These are phyloP conservation scores for Pilophorus perplexus DNA, from an alignment of 2,888 invertebrate species.

Conservation along the genomic window DNA sequence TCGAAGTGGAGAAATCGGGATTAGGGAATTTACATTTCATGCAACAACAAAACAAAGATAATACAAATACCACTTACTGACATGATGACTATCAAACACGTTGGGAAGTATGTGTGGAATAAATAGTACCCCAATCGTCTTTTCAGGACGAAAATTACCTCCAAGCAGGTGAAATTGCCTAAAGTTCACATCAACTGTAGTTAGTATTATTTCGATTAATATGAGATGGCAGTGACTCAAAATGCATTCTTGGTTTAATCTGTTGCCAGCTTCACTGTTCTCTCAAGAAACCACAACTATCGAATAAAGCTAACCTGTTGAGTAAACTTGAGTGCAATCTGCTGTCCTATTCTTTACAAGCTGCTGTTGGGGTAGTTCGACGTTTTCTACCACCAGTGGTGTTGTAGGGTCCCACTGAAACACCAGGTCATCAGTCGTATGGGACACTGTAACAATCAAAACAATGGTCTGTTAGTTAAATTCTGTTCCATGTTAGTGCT, in stretches of 20 bases:
- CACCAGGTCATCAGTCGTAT: constrained; percentile 89
- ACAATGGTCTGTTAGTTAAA: not conserved
- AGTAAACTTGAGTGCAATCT: constrained; percentile 89
- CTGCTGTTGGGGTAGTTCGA: constrained; percentile 84
- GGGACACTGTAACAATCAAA: constrained; percentile 67
- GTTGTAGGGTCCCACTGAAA: constrained; percentile 92
- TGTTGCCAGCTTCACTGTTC: too few relatives aligned
- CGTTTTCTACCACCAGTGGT: constrained; percentile 83
- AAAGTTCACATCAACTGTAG: too few relatives aligned
- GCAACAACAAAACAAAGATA: too few relatives aligned
- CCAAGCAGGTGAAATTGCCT: constrained; percentile 90
- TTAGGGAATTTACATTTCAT: too few relatives aligned
- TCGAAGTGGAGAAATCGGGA: too few relatives aligned
- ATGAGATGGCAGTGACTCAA: too few relatives aligned
- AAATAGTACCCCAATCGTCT: constrained; percentile 86
- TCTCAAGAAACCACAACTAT: too few relatives aligned
- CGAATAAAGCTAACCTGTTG: constrained; percentile 82
- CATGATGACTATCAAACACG: constrained; percentile 92
- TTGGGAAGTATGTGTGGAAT: constrained; percentile 91
- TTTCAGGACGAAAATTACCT: constrained; percentile 85
- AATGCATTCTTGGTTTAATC: not conserved
- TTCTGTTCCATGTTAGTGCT: not conserved
- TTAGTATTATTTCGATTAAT: too few relatives aligned
- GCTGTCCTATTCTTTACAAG: constrained; percentile 84
- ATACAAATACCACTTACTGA: too few relatives aligned